Evolutionary conservation across 2,797 vertebrate species (phyloP), one percentile per base, ranked within the genome.

Genomic region (Pterois miles): DNA sequence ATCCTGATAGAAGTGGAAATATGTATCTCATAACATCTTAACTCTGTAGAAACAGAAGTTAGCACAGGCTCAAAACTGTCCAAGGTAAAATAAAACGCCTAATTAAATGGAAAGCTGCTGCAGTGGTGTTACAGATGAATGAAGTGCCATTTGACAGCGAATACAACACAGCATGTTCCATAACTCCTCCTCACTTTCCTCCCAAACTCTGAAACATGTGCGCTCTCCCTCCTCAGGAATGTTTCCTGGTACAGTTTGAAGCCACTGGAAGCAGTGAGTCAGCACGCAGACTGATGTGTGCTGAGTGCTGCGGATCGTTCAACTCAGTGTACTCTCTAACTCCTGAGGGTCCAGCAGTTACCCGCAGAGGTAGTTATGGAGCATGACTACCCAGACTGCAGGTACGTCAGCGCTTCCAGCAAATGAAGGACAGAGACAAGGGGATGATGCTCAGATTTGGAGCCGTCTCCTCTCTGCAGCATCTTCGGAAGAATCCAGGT

Each of bases 401-500:
- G 50, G 33, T 33, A 58, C 43, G 63, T 66, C 65, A 63, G 65
- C 66, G 31, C 59, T 66, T 56, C 57, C 16, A 69, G 65, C n/a
- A 75, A 72, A 84, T 74, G 48, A 84, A 74, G 71, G 58, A 62
- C 59, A 66, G 33, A 76, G 73, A 81, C 59, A 67, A 73, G 80
- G 70, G 64, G 86, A 79, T 67, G 80, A 86, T 87, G 89, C 85
- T 86, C 67, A 27, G 74, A 71, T 86, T 52, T 85, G 88, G 86
- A 74, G 63, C 38, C 3, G 54, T 71, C 80, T 70, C 65, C 65
- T 78, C 79, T 74, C 76, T 80, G 73, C 82, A 85, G 80, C 86
- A 89, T 92, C 91, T 92, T 92, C 75, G 84, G 67, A 92, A 75
- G 81, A 94, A 94, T 93, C 86, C 91, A 91, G 91, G 93, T 95